phyloP scores from a whole-genome alignment of 2,113 vertebrate genomes.

The Myotis yumanensis region DNA sequence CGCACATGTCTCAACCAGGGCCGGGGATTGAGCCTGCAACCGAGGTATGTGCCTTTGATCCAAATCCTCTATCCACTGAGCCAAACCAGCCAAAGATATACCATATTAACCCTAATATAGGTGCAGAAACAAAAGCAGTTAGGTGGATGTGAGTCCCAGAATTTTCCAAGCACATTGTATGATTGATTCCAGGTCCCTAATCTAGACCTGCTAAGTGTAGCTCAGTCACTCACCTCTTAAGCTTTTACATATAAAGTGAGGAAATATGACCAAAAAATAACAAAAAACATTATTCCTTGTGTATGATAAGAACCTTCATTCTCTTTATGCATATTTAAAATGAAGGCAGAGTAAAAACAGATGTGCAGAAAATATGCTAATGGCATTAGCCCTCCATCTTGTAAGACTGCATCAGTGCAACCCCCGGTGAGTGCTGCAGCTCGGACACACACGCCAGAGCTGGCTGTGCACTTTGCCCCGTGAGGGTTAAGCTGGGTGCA shows the following conservation, averaged over 20 bases:
- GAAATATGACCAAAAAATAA: not conserved
- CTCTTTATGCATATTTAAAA: not conserved
- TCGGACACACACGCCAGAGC: not conserved
- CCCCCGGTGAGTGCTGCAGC: not conserved
- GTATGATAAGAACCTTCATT: not conserved
- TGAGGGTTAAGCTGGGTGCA: not conserved
- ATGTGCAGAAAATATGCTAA: not conserved
- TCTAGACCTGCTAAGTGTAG: not conserved
- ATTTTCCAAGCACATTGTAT: not conserved
- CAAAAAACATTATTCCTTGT: not conserved
- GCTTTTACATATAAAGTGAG: constrained; percentile 22
- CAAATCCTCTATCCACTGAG: too few relatives aligned
- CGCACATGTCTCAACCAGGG: too few relatives aligned
- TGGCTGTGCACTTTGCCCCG: not conserved
- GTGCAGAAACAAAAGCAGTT: not conserved
- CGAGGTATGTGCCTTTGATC: too few relatives aligned
- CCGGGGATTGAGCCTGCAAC: too few relatives aligned
- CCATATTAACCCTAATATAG: not conserved
- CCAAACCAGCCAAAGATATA: not conserved
- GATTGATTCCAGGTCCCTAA: not conserved
- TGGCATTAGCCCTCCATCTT: not conserved
- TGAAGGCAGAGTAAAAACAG: not conserved
- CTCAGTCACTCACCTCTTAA: not conserved
- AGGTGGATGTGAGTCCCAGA: not conserved
- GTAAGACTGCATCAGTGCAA: not conserved